These are phyloP conservation scores for Pteronura brasiliensis DNA, from an alignment of 2,113 vertebrate genomes.

Conservation along the genomic window DNA sequence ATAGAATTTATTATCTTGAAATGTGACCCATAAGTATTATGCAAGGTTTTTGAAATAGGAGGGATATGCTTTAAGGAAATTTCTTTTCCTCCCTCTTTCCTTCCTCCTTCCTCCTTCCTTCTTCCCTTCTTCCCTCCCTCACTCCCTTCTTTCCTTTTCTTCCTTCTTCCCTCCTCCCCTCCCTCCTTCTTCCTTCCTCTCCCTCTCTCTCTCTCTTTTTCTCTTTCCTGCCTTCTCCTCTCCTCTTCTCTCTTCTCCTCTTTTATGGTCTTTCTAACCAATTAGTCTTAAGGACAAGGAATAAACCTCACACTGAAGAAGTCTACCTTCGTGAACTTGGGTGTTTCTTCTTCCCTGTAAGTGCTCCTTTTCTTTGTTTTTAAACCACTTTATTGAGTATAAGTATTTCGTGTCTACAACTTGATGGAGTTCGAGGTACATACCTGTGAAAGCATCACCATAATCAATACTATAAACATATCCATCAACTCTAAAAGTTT, in stretches of 20 bases:
- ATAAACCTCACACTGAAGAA: background rate
- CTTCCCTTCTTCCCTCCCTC: no score
- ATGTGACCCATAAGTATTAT: background rate
- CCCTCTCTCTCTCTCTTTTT: accelerated
- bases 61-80: no score
- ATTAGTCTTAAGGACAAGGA: background rate
- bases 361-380: background rate
- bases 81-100: no score
- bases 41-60: background rate
- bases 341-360: background rate
- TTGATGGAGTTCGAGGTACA: background rate
- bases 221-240: no score
- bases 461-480: background rate
- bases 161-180: no score
- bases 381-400: background rate
- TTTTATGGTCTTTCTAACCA: background rate
- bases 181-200: background rate
- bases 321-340: no score
- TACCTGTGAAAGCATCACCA: background rate
- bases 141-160: no score
- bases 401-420: background rate
- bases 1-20: background rate
- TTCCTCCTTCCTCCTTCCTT: background rate
- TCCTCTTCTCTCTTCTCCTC: background rate
- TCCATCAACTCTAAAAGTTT: background rate